Percentiles rank a stretch among this genome's conserved stretches.
These are phyloP conservation scores for Colletes gigas DNA, from an alignment of 1,140 invertebrate genomes.

Conservation along the genomic window DNA sequence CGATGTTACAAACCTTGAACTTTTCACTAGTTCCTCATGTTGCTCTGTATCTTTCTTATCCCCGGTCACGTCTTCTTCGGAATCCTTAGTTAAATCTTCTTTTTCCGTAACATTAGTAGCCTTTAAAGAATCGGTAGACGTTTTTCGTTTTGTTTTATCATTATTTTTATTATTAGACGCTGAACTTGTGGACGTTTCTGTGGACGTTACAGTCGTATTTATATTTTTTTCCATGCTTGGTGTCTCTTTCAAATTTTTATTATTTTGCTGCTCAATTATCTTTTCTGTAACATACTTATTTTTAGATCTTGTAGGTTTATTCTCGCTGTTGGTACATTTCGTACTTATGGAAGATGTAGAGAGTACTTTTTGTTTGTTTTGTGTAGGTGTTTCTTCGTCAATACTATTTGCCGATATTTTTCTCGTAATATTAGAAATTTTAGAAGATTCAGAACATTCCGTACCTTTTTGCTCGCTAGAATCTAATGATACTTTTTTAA, in stretches of 20 bases:
- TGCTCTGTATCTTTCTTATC: constrained; percentile 15
- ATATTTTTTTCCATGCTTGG: constrained; percentile 43
- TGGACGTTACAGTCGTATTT: constrained; percentile 30
- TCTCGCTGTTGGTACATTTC: constrained; percentile 41
- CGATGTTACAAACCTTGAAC: constrained; percentile 77
- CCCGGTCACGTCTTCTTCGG: not conserved
- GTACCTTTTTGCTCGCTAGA: constrained; percentile 57
- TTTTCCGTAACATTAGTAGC: constrained; percentile 27
- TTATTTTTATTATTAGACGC: constrained; percentile 35
- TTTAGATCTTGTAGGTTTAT: constrained; percentile 36
- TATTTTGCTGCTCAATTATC: constrained; percentile 55
- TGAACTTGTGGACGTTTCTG: constrained; percentile 31
- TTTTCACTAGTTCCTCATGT: constrained; percentile 70
- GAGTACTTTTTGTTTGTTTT: constrained; percentile 53
- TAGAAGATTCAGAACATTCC: constrained; percentile 41
- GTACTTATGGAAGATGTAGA: constrained; percentile 28
- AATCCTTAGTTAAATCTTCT: constrained; percentile 21
- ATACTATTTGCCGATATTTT: constrained; percentile 34
- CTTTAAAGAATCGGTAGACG: constrained; percentile 22
- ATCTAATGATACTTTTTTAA: constrained; percentile 50
- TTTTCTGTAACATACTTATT: constrained; percentile 48
- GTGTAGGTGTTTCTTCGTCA: constrained; percentile 44
- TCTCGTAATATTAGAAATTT: constrained; percentile 5
- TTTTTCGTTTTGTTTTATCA: constrained; percentile 41
- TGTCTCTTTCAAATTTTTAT: constrained; percentile 43